Conservation (phyloP, 1,140 invertebrate species). For the Chrysomallon squamiferum region DNA sequence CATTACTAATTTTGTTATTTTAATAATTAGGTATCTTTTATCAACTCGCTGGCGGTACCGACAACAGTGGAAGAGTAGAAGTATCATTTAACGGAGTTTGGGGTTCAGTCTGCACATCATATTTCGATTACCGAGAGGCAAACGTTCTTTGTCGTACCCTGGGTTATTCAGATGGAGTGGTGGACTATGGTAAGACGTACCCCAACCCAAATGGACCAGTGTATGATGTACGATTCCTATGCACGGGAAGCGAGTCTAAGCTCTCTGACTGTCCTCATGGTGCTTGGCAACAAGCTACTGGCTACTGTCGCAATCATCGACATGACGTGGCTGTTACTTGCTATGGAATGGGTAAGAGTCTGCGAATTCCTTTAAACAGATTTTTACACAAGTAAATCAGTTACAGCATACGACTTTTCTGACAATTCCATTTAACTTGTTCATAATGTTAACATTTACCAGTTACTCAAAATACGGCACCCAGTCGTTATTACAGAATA, state of each 20-base stretch:
- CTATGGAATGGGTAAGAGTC: slow-evolving; percentile 31
- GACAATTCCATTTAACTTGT: too few species aligned
- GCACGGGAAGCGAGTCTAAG: slow-evolving; percentile 23
- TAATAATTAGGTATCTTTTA: slow-evolving; percentile 27
- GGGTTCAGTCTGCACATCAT: slow-evolving; percentile 29
- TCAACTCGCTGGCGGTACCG: slow-evolving; percentile 14
- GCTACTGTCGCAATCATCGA: slow-evolving; percentile 25
- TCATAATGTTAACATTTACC: too few species aligned
- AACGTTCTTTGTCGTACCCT: slow-evolving; percentile 25
- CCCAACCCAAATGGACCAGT: slow-evolving; percentile 16
- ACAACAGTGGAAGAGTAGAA: slow-evolving; percentile 27
- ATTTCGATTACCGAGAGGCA: slow-evolving; percentile 30
- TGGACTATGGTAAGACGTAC: slow-evolving; percentile 12
- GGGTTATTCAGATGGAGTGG: slow-evolving; percentile 19
- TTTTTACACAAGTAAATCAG: too few species aligned
- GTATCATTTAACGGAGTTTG: slow-evolving; percentile 26
- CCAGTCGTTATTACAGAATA: too few species aligned
- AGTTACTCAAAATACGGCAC: too few species aligned
- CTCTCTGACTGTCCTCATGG: slow-evolving; percentile 28
- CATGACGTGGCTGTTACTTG: slow-evolving; percentile 35
- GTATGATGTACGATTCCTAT: slow-evolving; percentile 26
- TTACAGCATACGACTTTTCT: too few species aligned
- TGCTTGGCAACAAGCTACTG: slow-evolving; percentile 28
- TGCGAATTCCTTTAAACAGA: neutral
- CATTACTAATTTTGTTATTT: too few species aligned